Base-by-base conservation (phyloP, 2,888 invertebrate genomes). In the Drosophila mettleri region DNA sequence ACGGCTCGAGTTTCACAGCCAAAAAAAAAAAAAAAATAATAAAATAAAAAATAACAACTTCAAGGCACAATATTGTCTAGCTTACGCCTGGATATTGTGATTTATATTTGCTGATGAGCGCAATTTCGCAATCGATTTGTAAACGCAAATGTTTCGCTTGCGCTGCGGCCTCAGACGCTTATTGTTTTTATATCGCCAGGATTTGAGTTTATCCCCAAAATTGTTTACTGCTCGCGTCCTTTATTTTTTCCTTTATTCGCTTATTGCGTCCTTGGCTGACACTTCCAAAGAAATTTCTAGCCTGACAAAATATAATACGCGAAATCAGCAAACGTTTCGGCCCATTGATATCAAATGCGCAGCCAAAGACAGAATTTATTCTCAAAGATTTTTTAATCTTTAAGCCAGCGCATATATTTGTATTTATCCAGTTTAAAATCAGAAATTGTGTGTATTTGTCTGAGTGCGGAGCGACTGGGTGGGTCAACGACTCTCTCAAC, bases 21-120 rank as follows among this genome's bases (percentile, higher is more conserved):
- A 3, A n/a, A 14, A 22, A 33, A 4, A 33, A 31, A 12, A 12
- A 29, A 9, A 29, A 29, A 29, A 29, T 9, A 10, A 31, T 3
- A 14, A n/a, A n/a, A n/a, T n/a, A n/a, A n/a, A n/a, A n/a, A n/a
- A 3, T 3, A 24, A 24, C 24, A 33, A 62, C 53, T 51, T 43
- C 6, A 33, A 55, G 55, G 22, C 43, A 39, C 49, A 43, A 48
- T 68, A 61, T 48, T 52, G 67, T 49, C 63, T 73, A 57, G 57
- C 65, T 74, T 58, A 57, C 36, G 52, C 59, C 31, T n/a, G 54
- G 53, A 67, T 64, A 61, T 74, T 64, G 74, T 70, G 77, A 78
- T 78, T 78, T 78, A 78, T 78, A 71, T 78, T 46, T 52, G 75
- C 73, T 74, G 86, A 82, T 86, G 70, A 79, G 64, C 60, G 61